phyloP scores from a whole-genome alignment of 92 coral and sea anemone genomes.

The Epizoanthus scotinus region DNA sequence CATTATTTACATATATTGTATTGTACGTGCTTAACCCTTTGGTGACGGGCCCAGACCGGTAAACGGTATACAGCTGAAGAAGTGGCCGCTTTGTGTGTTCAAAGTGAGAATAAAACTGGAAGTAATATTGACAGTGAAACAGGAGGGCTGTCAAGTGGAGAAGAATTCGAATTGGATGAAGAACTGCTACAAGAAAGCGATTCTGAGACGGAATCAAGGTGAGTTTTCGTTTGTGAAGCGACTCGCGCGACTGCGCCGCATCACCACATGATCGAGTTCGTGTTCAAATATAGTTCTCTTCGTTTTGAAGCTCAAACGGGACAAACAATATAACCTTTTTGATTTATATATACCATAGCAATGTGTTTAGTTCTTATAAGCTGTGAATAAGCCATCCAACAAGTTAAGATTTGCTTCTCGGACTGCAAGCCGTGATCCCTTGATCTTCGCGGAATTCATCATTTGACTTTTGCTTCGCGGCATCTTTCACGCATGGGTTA shows the following conservation, averaged over 20 bases:
- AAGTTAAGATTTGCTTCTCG: constrained; percentile 8
- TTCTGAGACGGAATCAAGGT: neutral
- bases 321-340: neutral
- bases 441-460: neutral
- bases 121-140: neutral
- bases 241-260: neutral
- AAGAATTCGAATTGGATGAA: constrained; percentile 6
- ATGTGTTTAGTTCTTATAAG: constrained; percentile 6
- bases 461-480: neutral
- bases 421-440: neutral
- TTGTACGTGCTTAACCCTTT: too few species aligned
- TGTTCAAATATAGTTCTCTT: neutral
- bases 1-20: too few species aligned
- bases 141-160: neutral
- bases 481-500: constrained; percentile 9
- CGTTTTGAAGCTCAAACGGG: neutral
- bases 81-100: neutral
- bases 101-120: neutral
- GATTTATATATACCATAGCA: constrained; percentile 1
- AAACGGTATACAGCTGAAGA: neutral
- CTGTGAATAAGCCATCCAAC: neutral
- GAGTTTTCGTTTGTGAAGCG: constrained; percentile 1
- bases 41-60: too few species aligned
- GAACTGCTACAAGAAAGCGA: constrained; percentile 2
- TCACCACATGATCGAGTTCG: neutral